A percentile compares a stretch with the other conserved stretches of the same genome.
Conservation (phyloP, 2,113 vertebrate genomes). For the Pomatostomus ruficeps region DNA sequence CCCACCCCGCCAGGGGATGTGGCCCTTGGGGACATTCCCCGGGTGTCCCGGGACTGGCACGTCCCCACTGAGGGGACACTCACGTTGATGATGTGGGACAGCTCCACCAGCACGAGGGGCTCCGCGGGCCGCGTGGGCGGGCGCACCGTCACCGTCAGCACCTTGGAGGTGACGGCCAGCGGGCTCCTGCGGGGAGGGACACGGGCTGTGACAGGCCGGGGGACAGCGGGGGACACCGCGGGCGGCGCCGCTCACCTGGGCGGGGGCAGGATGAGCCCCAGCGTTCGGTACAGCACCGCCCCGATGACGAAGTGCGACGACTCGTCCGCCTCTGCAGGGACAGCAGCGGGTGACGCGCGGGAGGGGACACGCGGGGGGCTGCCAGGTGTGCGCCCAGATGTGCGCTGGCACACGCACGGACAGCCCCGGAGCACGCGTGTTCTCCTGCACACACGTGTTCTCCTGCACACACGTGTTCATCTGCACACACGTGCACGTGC, state of each 20-base stretch:
- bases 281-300: slow-evolving; percentile 90
- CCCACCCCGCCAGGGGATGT: rapidly evolving
- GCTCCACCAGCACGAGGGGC: slow-evolving; percentile 90
- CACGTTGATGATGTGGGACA: slow-evolving; percentile 72
- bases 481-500: too few species aligned
- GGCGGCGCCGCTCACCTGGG: slow-evolving; percentile 80
- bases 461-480: rapidly evolving
- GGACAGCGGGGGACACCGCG: background rate
- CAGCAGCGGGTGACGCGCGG: rapidly evolving
- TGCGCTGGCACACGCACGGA: rapidly evolving
- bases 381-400: background rate
- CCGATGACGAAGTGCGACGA: slow-evolving; percentile 92
- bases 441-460: rapidly evolving
- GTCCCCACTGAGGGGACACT: background rate
- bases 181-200: slow-evolving; percentile 73
- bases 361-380: rapidly evolving
- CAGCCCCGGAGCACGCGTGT: rapidly evolving
- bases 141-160: slow-evolving; percentile 90
- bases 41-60: rapidly evolving
- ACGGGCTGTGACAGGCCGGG: background rate
- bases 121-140: slow-evolving; percentile 84
- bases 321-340: slow-evolving; percentile 78
- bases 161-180: slow-evolving; percentile 87
- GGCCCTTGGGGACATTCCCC: background rate
- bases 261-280: slow-evolving; percentile 88